These are phyloP conservation scores for Calameuta filiformis DNA, from an alignment of 2,888 invertebrate genomes.

Conservation along the genomic window DNA sequence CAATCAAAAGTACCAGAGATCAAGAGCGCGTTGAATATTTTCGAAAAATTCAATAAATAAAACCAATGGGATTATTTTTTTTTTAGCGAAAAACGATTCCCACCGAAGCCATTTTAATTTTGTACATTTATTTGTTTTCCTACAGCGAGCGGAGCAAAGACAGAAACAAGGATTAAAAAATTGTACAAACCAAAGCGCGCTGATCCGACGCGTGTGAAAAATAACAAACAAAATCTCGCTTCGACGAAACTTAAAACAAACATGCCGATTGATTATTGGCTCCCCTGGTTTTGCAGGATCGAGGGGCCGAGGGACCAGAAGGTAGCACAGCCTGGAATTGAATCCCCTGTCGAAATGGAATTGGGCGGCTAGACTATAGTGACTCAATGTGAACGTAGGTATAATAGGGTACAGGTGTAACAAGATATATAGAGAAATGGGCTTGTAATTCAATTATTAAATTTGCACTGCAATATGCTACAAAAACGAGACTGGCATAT, in stretches of 20 bases:
- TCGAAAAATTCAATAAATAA: not conserved
- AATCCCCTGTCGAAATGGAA: conserved; percentile 43
- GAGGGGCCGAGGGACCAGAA: not conserved
- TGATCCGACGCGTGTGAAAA: conserved; percentile 46
- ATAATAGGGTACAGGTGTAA: not conserved
- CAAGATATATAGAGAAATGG: conserved; percentile 4
- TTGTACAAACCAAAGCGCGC: conserved; percentile 17
- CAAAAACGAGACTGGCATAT: not conserved
- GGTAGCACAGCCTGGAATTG: conserved; percentile 25
- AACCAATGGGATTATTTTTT: not conserved
- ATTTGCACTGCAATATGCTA: conserved; percentile 4
- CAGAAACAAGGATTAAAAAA: conserved; percentile 2
- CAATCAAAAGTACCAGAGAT: not conserved
- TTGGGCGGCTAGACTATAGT: conserved; percentile 22
- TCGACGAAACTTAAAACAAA: conserved; percentile 51
- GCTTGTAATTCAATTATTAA: conserved; percentile 38
- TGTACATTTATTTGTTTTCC: not conserved
- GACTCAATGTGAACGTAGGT: not conserved
- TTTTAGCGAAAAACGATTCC: not conserved
- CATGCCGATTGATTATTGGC: conserved; percentile 48
- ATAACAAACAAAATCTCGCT: conserved; percentile 49
- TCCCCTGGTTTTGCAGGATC: conserved; percentile 3
- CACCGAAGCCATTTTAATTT: not conserved
- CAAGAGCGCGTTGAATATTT: not conserved
- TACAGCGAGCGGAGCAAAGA: conserved; percentile 5